Evolutionary conservation across 35 echinoderm and acorn worm genomes (phyloP), one percentile per base, ranked within the genome.

Genomic region (Lytechinus variegatus): DNA sequence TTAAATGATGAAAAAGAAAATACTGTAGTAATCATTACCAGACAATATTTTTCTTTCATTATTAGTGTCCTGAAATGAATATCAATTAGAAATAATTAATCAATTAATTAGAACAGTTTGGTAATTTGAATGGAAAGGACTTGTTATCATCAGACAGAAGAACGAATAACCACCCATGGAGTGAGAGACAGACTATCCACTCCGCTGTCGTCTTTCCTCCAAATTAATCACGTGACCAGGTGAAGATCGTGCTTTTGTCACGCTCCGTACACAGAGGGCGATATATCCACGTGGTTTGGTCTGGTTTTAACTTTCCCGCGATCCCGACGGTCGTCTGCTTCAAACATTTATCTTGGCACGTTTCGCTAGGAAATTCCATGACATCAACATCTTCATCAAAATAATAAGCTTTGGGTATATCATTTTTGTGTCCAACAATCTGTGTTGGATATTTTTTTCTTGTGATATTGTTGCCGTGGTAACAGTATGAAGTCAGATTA

Each of bases 221-320:
- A 79, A 79, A 79, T 79, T 79, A 79, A 79, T 79, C 66, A 79
- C 66, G 66, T 79, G 66, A 79, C n/a, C 19, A 79, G 66, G 19
- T 4, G 16, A 16, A 79, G 66, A 79, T 79, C 16, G 66, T 79
- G 66, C 66, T 79, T 79, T 79, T 79, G 21, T 79, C 66, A 79
- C 66, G 66, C 19, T 79, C 66, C 14, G 66, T 79, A 79, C 66
- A 79, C 66, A 79, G 66, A 79, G 66, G 66, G 66, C 66, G 66
- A 79, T 79, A 79, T 79, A 79, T 16, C 66, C 66, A 79, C 66
- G 66, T 79, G 66, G 66, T 79, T 4, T 79, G 19, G 21, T 79
- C 66, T 79, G 66, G 66, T 79, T 79, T 79, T 79, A 79, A 19
- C 66, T 79, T 79, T n/a, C 66, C 66, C 66, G 66, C 66, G 16